Base-by-base conservation (phyloP, 2,888 invertebrate species). In the Agrochola litura region DNA sequence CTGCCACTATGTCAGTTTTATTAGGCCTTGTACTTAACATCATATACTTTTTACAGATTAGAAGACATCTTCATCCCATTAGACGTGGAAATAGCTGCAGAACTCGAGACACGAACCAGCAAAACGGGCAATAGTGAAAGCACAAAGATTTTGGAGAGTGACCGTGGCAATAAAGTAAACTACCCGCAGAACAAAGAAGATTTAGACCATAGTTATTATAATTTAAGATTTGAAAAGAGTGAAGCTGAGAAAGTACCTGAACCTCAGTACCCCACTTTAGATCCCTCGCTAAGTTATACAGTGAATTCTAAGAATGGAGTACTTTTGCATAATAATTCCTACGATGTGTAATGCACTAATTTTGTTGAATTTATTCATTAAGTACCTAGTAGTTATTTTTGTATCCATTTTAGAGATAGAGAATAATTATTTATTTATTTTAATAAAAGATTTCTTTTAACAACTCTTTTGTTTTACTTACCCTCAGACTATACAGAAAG, bases 231-330 rank as follows among this genome's bases (percentile, higher is more conserved):
- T 60, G 88, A 91, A 73, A 86, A 83, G 65, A 86, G 86, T 68
- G 88, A 88, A 74, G 78, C 79, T 37, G 71, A 71, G 10, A 70
- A 82, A 58, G 25, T 58, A 71, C 49, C 84, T 22, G 41, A 46
- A 79, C 25, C 79, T 12, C 56, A 71, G 19, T 81, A 69, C 25
- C 92, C 93, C 5, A 91, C 91, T 1, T 85, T 93, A 74, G 92
- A 94, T 54, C 93, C 93, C 0, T 90, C 94, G n/a, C 73, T 86
- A 1, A 91, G 81, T 81, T 89, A 85, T 30, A 94, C 93, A 2
- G 86, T 93, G 3, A 91, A 92, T 52, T 78, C 89, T 10, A 92
- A 89, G 71, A 86, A 85, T 69, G 86, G 85, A 22, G 72, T 90
- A n/a, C 66, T 88, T 49, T 70, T 72, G 64, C 70, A 19, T 19